Percentiles rank a stretch among this genome's conserved stretches.
Evolutionary conservation across 1,140 invertebrate species (phyloP).

Genomic region (Temnothorax nylanderi): DNA sequence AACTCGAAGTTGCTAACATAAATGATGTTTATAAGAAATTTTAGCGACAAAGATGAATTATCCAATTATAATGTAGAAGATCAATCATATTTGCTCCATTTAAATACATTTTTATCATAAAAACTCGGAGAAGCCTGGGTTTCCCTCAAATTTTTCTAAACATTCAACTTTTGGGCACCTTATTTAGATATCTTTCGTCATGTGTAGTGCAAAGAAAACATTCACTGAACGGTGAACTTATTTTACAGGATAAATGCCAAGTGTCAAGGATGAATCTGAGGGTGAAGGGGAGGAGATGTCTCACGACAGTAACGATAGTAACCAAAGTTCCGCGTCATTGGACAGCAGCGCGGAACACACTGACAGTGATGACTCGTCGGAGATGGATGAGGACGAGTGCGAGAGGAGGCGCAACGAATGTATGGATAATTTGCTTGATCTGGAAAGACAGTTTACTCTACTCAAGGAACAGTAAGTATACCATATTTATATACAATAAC

Average conservation of each 20-base stretch:
- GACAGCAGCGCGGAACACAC: constrained; percentile 91
- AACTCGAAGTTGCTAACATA: too few relatives aligned
- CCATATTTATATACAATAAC: neutral
- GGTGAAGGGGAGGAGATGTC: constrained; percentile 84
- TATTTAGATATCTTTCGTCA: neutral
- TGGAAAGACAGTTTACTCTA: constrained; percentile 95
- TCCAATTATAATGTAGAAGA: neutral
- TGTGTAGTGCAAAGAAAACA: neutral
- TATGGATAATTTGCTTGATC: constrained; percentile 93
- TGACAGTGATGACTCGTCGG: constrained; percentile 93
- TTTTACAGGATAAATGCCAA: constrained; percentile 78
- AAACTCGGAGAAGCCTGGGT: neutral
- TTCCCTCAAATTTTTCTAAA: neutral
- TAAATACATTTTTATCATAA: neutral
- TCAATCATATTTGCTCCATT: neutral
- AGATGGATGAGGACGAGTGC: constrained; percentile 97
- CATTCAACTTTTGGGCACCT: neutral
- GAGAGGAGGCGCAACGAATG: constrained; percentile 93
- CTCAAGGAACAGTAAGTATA: constrained; percentile 93
- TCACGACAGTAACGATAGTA: constrained; percentile 84
- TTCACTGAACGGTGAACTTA: neutral
- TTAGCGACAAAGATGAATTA: too few relatives aligned
- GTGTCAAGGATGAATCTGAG: constrained; percentile 84
- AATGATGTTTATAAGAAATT: too few relatives aligned
- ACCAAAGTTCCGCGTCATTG: constrained; percentile 86